Evolutionary conservation across 2,888 invertebrate species (phyloP).

Genomic region (Xestia rhomboidea): DNA sequence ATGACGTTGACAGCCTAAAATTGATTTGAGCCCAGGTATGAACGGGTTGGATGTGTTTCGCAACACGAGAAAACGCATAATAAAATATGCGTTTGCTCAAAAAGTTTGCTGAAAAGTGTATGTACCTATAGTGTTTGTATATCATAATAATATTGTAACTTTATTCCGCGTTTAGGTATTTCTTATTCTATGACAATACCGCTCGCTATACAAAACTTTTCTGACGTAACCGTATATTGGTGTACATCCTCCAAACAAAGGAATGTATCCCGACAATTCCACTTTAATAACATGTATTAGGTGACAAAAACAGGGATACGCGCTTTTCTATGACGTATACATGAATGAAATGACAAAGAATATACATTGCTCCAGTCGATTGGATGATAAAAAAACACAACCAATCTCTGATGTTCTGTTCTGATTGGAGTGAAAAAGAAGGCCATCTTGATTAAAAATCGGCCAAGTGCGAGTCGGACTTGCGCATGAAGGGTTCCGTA

Average conservation of each 20-base stretch:
- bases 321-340: not conserved
- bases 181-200: slow-evolving; percentile 2
- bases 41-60: not conserved
- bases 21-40: not conserved
- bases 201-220: not conserved
- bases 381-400: slow-evolving; percentile 8
- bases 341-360: not conserved
- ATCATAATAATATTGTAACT: not conserved
- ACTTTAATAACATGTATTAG: not conserved
- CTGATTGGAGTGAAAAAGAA: slow-evolving; percentile 9
- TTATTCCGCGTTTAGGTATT: not conserved
- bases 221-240: not conserved
- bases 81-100: too few relatives aligned
- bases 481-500: too few relatives aligned
- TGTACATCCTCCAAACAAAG: slow-evolving; percentile 13
- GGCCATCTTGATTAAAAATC: not conserved
- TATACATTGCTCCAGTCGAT: not conserved
- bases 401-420: not conserved
- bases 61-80: not conserved
- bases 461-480: too few relatives aligned
- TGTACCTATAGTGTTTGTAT: too few relatives aligned
- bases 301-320: not conserved
- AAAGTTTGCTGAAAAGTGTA: too few relatives aligned
- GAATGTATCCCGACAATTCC: slow-evolving; percentile 1
- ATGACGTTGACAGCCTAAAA: not conserved